Evolutionary conservation across 2,888 invertebrate species (phyloP).

Genomic region (Eupithecia centaureata): DNA sequence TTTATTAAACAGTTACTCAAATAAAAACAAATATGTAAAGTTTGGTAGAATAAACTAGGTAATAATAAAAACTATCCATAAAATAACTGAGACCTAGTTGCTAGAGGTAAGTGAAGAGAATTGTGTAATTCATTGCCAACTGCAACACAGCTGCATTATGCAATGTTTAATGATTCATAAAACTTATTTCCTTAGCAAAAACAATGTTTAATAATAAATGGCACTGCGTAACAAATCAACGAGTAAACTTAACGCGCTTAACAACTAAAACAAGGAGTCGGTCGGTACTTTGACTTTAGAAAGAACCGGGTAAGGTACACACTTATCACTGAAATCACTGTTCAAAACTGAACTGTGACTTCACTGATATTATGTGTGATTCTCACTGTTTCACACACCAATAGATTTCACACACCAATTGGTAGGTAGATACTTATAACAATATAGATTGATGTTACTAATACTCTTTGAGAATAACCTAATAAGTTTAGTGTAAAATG

Average conservation of each 20-base stretch:
- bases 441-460: background rate
- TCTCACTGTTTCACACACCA: background rate
- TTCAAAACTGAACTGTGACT: too few relatives aligned
- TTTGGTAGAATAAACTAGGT: background rate
- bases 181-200: slow-evolving; percentile 7
- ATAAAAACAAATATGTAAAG: too few relatives aligned
- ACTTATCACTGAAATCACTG: too few relatives aligned
- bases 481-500: background rate
- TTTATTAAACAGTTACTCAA: too few relatives aligned
- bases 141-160: slow-evolving; percentile 46
- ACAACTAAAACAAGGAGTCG: background rate
- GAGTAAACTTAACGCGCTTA: background rate
- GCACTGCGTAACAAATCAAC: background rate
- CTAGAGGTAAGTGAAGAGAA: background rate
- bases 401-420: too few relatives aligned
- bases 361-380: too few relatives aligned
- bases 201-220: background rate
- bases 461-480: background rate
- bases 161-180: slow-evolving; percentile 38
- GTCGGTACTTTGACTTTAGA: background rate
- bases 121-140: slow-evolving; percentile 40
- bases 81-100: background rate
- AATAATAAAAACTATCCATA: background rate
- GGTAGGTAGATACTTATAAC: too few relatives aligned
- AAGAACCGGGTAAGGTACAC: too few relatives aligned